phyloP scores from a whole-genome alignment of 2,113 vertebrate genomes.

The Macquaria ambigua region DNA sequence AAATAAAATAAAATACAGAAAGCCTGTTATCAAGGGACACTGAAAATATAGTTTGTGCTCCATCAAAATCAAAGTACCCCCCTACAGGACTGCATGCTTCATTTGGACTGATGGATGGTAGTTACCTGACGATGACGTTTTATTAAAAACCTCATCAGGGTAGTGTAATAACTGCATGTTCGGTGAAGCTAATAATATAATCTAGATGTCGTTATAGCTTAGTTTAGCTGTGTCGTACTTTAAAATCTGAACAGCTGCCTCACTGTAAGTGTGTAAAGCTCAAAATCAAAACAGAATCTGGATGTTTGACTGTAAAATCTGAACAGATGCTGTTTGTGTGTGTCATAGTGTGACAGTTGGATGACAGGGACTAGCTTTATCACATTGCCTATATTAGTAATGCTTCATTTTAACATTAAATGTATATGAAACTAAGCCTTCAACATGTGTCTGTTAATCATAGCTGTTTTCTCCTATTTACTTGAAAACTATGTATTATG shows the following conservation, averaged over 20 bases:
- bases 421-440: slow-evolving; percentile 66
- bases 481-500: slow-evolving; percentile 61
- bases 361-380: slow-evolving; percentile 79
- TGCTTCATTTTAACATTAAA: slow-evolving; percentile 60
- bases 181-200: slow-evolving; percentile 57
- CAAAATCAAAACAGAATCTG: slow-evolving; percentile 53
- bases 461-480: slow-evolving; percentile 80
- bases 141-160: slow-evolving; percentile 34
- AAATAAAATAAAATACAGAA: slow-evolving; percentile 25
- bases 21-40: slow-evolving; percentile 35
- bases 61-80: slow-evolving; percentile 50
- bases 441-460: slow-evolving; percentile 66
- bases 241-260: slow-evolving; percentile 56
- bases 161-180: slow-evolving; percentile 71
- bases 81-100: slow-evolving; percentile 65
- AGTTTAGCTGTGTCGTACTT: slow-evolving; percentile 60
- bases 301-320: slow-evolving; percentile 46
- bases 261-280: slow-evolving; percentile 49
- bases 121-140: slow-evolving; percentile 46
- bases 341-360: slow-evolving; percentile 57
- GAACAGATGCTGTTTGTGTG: slow-evolving; percentile 54
- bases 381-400: slow-evolving; percentile 73
- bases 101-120: slow-evolving; percentile 52
- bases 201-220: slow-evolving; percentile 69
- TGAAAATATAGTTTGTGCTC: slow-evolving; percentile 52